Evolutionary conservation across 2,888 invertebrate genomes (phyloP).

Genomic region (Tiliacea citrago): DNA sequence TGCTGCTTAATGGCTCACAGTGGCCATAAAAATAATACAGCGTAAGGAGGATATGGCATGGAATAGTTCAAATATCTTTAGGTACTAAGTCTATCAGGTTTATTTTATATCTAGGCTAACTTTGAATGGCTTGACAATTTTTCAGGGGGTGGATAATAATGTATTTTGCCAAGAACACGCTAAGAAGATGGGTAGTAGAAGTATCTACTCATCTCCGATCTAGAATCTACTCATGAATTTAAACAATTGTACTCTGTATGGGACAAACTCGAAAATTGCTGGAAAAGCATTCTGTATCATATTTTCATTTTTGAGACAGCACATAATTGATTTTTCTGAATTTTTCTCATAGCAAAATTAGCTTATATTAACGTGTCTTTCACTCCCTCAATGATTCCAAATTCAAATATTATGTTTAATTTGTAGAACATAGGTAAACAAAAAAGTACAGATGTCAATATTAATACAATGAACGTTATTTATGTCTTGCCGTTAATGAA

Average conservation of each 20-base stretch:
- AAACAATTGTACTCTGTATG: not conserved
- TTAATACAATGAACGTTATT: no score
- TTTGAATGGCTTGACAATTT: not conserved
- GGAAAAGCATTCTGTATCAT: not conserved
- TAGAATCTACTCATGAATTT: no score
- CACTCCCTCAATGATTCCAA: not conserved
- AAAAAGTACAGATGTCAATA: no score
- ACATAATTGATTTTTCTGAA: not conserved
- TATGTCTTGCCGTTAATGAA: no score
- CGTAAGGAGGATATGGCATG: not conserved
- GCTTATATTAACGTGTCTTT: no score
- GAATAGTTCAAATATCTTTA: constrained; percentile 5
- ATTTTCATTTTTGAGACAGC: not conserved
- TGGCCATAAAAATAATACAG: constrained; percentile 21
- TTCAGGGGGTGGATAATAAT: not conserved
- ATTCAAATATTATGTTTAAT: no score
- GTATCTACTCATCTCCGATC: no score
- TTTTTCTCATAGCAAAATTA: not conserved
- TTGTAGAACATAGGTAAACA: no score
- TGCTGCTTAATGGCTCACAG: constrained; percentile 25
- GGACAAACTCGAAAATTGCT: not conserved
- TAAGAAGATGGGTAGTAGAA: no score
- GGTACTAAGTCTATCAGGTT: not conserved
- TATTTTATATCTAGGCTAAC: constrained; percentile 3
- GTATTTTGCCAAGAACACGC: no score